A percentile compares a stretch with the other conserved stretches of the same genome.
Evolutionary conservation across 1,140 invertebrate genomes (phyloP).

Genomic region (Epicauta chinensis): DNA sequence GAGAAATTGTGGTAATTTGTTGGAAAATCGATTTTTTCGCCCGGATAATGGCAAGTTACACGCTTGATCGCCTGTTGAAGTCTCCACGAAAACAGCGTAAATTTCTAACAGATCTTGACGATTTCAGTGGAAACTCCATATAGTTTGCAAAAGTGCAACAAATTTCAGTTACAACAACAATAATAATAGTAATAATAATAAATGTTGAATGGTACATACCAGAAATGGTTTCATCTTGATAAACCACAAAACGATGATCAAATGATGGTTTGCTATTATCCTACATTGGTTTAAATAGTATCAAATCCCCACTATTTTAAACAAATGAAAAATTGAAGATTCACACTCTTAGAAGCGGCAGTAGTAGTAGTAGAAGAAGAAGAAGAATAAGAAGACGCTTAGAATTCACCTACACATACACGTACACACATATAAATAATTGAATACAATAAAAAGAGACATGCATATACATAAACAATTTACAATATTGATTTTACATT

Average conservation of each 20-base stretch:
- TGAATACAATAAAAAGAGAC: no score
- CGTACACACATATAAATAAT: no score
- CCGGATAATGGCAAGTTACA: no score
- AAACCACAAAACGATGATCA: slow-evolving; percentile 29
- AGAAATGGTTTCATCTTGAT: slow-evolving; percentile 31
- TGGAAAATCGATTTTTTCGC: no score
- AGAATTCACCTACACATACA: background rate
- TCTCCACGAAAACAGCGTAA: no score
- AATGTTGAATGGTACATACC: slow-evolving; percentile 23
- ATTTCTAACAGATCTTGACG: no score
- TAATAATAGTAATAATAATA: background rate
- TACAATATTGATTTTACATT: slow-evolving; percentile 22
- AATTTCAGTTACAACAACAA: no score
- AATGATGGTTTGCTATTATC: slow-evolving; percentile 27
- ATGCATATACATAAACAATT: no score
- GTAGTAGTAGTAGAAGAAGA: background rate
- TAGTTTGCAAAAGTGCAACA: background rate
- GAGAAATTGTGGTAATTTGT: no score
- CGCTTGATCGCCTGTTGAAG: no score
- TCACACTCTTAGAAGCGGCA: slow-evolving; percentile 19
- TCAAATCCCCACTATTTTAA: slow-evolving; percentile 18
- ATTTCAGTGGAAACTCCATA: background rate
- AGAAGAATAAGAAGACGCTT: background rate
- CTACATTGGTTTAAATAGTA: slow-evolving; percentile 27
- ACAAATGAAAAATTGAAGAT: slow-evolving; percentile 7